Base-by-base conservation (phyloP, 2,888 invertebrate genomes). In the Sphinx pinastri region DNA sequence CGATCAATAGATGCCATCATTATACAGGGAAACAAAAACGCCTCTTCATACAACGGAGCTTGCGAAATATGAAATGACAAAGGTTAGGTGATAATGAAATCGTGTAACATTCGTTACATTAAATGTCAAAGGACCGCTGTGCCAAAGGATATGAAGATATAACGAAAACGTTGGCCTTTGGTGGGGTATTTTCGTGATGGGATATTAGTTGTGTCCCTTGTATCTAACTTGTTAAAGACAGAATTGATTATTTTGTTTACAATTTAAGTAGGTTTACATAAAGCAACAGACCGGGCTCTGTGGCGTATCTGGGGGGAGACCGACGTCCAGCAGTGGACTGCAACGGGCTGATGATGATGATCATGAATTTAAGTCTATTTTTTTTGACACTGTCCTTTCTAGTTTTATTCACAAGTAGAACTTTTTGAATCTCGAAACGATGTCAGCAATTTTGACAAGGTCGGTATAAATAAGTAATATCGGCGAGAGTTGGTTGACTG, bases 131-230 rank as follows among this genome's bases (percentile, higher is more conserved):
- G 60, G 60, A 60, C 38, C n/a, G n/a, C n/a, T 38, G 45, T 60
- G 60, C 45, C 60, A 60, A 60, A 60, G 60, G 60, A 60, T 60
- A 60, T 47, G 47, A 60, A 60, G 60, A 47, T 60, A 16, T 47
- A 16, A 47, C 16, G 25, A 25, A 10, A 13, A 25, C 57, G 25
- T 47, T 60, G n/a, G 16, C 16, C 45, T 60, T 47, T 25, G 4
- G 60, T 16, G 13, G 25, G 10, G 4, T 5, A 47, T 38, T 38
- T 60, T 47, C 45, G 45, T 60, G n/a, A 59, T 6, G 58, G 38
- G 1, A 25, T 19, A 57, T 57, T 13, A 25, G 13, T 12, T 11
- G 57, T 19, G 57, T 57, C 57, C 19, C 13, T 25, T 57, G 25
- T 25, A 57, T 12, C 5, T 12, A 57, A 10, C 25, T 12, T 25